These are phyloP conservation scores for Eulemur albifrons DNA, from an alignment of 2,797 vertebrate species.

Conservation along the genomic window DNA sequence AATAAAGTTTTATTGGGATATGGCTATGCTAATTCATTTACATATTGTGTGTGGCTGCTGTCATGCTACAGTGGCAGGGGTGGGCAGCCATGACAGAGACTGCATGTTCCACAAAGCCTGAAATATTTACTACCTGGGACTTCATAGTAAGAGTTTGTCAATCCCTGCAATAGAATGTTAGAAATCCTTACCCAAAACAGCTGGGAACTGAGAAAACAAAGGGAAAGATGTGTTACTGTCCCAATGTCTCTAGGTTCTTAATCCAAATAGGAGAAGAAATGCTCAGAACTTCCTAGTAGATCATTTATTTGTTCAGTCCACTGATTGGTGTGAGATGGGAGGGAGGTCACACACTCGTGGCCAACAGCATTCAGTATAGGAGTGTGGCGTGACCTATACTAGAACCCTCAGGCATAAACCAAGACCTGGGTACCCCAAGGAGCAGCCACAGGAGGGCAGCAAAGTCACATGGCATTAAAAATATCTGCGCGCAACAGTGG, in stretches of 20 bases:
- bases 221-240: background rate
- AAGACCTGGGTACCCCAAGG: constrained; percentile 48
- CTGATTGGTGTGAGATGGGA: background rate
- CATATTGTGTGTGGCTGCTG: background rate
- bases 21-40: background rate
- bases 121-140: background rate
- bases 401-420: background rate
- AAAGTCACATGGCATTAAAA: constrained; percentile 71
- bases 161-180: background rate
- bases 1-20: constrained; percentile 38
- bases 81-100: background rate
- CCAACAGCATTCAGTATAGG: background rate
- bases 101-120: fast-evolving
- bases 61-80: background rate
- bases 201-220: background rate
- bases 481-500: background rate
- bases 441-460: constrained; percentile 80
- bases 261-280: background rate
- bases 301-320: background rate
- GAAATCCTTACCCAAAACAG: background rate
- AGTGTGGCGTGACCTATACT: background rate
- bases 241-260: background rate
- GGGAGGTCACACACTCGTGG: fast-evolving
- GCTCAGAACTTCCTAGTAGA: background rate
- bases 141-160: background rate